phyloP scores from a whole-genome alignment of 1,140 invertebrate genomes.

The Papilio glaucus region DNA sequence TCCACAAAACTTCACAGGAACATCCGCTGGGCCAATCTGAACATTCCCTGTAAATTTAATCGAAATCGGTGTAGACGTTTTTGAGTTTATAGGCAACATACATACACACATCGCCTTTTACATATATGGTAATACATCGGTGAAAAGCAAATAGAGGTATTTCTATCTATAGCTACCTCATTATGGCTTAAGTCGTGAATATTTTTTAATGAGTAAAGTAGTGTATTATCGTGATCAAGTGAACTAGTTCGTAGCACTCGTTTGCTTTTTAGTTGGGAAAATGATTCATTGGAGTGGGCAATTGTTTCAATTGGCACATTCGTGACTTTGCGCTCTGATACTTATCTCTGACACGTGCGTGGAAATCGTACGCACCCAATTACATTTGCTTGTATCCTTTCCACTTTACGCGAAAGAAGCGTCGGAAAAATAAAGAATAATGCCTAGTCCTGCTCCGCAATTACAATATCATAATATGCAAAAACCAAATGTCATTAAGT shows the following conservation, averaged over 20 bases:
- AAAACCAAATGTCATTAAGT: not conserved
- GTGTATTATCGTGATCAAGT: constrained; percentile 1
- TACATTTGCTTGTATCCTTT: constrained; percentile 35
- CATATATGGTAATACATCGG: not conserved
- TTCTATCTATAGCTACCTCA: not conserved
- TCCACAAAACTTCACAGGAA: too few species aligned
- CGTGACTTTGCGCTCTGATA: constrained; percentile 76
- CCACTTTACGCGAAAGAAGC: constrained; percentile 6
- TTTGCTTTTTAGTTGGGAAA: constrained; percentile 39
- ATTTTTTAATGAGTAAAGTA: not conserved
- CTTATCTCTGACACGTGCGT: constrained; percentile 43
- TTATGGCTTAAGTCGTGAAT: not conserved
- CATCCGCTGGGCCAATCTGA: too few species aligned
- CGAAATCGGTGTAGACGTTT: too few species aligned
- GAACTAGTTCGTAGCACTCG: constrained; percentile 19
- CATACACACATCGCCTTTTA: too few species aligned
- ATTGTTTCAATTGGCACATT: constrained; percentile 58
- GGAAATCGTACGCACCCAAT: constrained; percentile 25
- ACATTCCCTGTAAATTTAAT: too few species aligned
- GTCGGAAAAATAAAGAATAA: not conserved
- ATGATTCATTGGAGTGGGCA: constrained; percentile 48
- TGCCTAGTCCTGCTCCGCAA: not conserved
- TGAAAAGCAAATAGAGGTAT: not conserved
- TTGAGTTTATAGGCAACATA: too few species aligned
- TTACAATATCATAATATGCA: not conserved